phyloP scores from a whole-genome alignment of 2,797 vertebrate species.

The Agapornis canus region DNA sequence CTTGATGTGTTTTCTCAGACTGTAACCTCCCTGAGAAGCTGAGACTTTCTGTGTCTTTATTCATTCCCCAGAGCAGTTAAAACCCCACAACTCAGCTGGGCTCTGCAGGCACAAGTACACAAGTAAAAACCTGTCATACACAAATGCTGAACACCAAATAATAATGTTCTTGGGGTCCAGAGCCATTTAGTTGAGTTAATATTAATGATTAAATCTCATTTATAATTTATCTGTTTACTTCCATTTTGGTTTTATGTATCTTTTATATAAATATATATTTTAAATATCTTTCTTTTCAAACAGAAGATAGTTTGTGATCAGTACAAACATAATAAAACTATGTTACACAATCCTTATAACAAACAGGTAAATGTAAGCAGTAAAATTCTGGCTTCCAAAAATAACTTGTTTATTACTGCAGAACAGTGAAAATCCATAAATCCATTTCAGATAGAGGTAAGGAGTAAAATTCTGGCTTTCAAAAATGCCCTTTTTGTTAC shows the following conservation, averaged over 20 bases:
- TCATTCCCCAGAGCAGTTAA: not conserved
- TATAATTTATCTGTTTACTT: constrained; percentile 46
- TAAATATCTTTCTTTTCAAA: not conserved
- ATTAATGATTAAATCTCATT: constrained; percentile 50
- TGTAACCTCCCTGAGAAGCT: not conserved
- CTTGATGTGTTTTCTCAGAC: not conserved
- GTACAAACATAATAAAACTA: not conserved
- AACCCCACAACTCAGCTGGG: not conserved
- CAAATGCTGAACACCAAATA: constrained; percentile 17
- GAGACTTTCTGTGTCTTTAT: not conserved
- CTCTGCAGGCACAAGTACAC: not conserved
- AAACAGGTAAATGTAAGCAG: not conserved
- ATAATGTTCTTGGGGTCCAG: not conserved
- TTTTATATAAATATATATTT: constrained; percentile 21
- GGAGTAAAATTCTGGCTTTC: not conserved
- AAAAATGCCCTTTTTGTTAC: not conserved
- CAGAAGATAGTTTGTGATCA: not conserved
- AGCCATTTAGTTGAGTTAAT: constrained; percentile 45
- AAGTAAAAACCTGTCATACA: not conserved
- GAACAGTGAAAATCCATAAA: not conserved
- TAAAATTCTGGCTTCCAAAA: constrained; percentile 1
- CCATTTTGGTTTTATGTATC: not conserved
- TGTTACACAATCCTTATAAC: not conserved
- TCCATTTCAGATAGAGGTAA: not conserved
- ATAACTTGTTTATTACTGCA: not conserved